Conservation (phyloP, 2,797 vertebrate genomes). For the Taeniopygia guttata region DNA sequence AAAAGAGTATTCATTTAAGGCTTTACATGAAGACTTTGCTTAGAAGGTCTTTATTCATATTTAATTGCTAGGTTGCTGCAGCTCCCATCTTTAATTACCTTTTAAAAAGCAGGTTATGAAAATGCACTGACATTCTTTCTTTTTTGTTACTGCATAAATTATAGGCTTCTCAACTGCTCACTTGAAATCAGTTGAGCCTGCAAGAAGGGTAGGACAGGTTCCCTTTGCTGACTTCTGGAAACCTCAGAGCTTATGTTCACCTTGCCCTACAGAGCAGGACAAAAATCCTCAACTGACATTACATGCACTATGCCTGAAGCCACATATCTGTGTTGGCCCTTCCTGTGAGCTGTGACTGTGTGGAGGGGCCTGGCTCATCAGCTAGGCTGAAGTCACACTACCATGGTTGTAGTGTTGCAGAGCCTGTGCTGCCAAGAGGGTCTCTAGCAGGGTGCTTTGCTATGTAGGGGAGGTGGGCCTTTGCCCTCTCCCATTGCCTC, state of each 20-base stretch:
- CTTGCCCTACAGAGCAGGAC: neutral
- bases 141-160: slow-evolving; percentile 53
- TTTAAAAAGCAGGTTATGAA: slow-evolving; percentile 75
- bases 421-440: neutral
- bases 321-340: neutral
- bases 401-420: neutral
- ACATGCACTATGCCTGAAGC: neutral
- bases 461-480: neutral
- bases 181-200: neutral
- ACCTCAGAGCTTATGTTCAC: neutral
- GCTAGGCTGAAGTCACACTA: rapidly evolving
- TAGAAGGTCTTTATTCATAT: slow-evolving; percentile 78
- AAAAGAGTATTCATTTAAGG: slow-evolving; percentile 65
- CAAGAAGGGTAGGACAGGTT: neutral
- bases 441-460: neutral
- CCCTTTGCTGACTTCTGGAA: neutral
- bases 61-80: slow-evolving; percentile 75
- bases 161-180: slow-evolving; percentile 22
- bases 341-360: neutral
- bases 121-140: slow-evolving; percentile 70
- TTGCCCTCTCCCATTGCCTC: neutral
- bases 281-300: neutral
- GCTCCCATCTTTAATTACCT: slow-evolving; percentile 77
- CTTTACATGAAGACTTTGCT: slow-evolving; percentile 73
- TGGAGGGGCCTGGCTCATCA: neutral